Conservation (phyloP, 2,888 invertebrate species). For the Athalia cordata region DNA sequence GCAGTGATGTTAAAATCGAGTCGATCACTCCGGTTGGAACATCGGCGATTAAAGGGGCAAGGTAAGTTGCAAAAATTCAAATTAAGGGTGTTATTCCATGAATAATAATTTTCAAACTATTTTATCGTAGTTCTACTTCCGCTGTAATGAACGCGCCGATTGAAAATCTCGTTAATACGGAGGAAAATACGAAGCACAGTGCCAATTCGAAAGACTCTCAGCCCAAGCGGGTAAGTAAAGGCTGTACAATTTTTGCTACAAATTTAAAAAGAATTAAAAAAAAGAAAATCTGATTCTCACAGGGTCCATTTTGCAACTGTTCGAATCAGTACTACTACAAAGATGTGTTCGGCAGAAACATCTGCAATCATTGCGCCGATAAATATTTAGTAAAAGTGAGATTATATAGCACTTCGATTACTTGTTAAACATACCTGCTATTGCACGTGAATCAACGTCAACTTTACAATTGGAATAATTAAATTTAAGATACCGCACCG, state of each 20-base stretch:
- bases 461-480: background rate
- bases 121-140: background rate
- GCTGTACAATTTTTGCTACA: too few relatives aligned
- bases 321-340: slow-evolving; percentile 33
- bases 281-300: background rate
- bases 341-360: slow-evolving; percentile 34
- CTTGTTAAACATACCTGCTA: background rate
- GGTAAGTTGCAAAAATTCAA: background rate
- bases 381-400: slow-evolving; percentile 32
- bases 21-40: background rate
- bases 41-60: background rate
- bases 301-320: background rate
- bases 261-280: too few relatives aligned
- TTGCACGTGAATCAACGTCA: background rate
- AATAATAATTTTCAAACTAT: background rate
- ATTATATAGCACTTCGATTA: background rate
- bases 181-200: background rate
- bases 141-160: background rate
- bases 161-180: background rate
- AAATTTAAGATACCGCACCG: slow-evolving; percentile 30
- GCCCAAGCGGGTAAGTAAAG: too few relatives aligned
- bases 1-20: background rate
- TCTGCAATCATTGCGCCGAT: slow-evolving; percentile 23
- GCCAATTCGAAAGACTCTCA: background rate
- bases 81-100: background rate